Conservation (phyloP, 2,113 vertebrate genomes). For the Agapornis roseicollis region DNA sequence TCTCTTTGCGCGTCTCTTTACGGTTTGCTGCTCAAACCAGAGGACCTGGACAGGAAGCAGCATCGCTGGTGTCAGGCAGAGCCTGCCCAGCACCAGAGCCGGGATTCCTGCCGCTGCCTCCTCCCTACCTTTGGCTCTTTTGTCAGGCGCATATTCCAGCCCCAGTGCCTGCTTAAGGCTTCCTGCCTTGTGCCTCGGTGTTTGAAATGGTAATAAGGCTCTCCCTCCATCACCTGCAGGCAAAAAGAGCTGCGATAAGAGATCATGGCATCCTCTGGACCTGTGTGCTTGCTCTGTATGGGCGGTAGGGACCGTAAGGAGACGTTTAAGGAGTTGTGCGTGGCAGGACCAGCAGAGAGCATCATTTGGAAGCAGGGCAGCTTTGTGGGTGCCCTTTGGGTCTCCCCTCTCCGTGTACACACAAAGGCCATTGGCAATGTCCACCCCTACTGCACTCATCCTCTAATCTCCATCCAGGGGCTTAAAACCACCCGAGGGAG, state of each 20-base stretch:
- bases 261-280: neutral
- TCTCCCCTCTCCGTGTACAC: fast-evolving
- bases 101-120: fast-evolving
- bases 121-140: constrained; percentile 73
- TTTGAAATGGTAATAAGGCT: constrained; percentile 68
- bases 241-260: neutral
- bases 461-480: fast-evolving
- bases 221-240: constrained; percentile 63
- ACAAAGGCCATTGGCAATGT: fast-evolving
- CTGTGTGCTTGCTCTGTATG: fast-evolving
- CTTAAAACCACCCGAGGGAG: neutral
- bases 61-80: fast-evolving
- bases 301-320: fast-evolving
- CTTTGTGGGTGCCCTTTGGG: fast-evolving
- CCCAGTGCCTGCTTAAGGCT: constrained; percentile 71
- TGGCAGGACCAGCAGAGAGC: fast-evolving
- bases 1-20: constrained; percentile 49
- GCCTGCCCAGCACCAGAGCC: fast-evolving
- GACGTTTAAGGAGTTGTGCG: fast-evolving
- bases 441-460: fast-evolving
- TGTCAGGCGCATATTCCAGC: constrained; percentile 62
- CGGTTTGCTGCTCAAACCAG: constrained; percentile 79
- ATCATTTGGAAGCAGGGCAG: fast-evolving
- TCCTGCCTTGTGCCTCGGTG: constrained; percentile 60
- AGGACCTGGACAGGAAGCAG: constrained; percentile 57